Conservation (phyloP, 2,888 invertebrate genomes). For the Hyposoter didymator region DNA sequence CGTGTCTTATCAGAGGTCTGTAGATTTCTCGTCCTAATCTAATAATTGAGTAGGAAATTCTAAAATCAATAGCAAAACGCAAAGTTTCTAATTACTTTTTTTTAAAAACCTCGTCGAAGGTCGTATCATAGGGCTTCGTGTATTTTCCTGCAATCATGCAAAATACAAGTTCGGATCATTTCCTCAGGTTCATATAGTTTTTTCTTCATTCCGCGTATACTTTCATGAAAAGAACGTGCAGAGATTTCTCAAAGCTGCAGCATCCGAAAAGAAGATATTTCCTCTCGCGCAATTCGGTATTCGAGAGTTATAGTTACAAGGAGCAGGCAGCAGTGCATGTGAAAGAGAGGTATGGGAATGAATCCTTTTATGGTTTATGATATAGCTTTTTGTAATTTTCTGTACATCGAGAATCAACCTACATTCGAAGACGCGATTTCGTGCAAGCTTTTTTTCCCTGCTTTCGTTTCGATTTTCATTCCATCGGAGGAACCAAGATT, state of each 20-base stretch:
- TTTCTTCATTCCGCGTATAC: conserved; percentile 50
- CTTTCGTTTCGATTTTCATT: neutral
- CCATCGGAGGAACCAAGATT: neutral
- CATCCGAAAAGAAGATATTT: conserved; percentile 30
- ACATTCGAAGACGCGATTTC: neutral
- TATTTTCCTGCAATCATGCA: conserved; percentile 30
- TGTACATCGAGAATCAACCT: neutral
- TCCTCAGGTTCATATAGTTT: conserved; percentile 20
- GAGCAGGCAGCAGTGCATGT: neutral
- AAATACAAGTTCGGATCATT: conserved; percentile 32
- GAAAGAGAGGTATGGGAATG: neutral
- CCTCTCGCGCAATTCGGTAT: conserved; percentile 23
- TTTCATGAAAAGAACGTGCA: conserved; percentile 52
- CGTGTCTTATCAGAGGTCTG: neutral
- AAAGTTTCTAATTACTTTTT: neutral
- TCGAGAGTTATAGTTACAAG: conserved; percentile 1
- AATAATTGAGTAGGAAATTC: neutral
- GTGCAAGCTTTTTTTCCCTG: neutral
- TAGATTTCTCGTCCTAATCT: neutral
- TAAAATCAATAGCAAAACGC: neutral
- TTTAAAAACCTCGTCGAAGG: neutral
- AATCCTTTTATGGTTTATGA: neutral
- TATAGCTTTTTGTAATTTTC: conserved; percentile 5
- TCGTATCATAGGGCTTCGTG: neutral
- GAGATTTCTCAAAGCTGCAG: conserved; percentile 52